Evolutionary conservation across 2,113 vertebrate species (phyloP).

Genomic region (Cyrtonyx montezumae): DNA sequence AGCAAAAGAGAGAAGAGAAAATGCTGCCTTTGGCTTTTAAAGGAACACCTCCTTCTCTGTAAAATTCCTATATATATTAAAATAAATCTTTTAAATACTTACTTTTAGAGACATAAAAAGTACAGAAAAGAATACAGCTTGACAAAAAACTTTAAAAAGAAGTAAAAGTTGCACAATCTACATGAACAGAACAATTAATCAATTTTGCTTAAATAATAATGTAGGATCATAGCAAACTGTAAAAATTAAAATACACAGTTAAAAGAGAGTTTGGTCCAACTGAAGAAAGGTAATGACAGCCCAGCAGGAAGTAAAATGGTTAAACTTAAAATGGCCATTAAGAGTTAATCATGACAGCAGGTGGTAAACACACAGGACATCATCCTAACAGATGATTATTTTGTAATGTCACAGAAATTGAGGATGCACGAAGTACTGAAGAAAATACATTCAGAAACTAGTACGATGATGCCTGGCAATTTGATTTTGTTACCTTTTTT

Average conservation of each 20-base stretch:
- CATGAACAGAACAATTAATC: background rate
- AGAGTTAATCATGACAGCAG: background rate
- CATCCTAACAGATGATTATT: background rate
- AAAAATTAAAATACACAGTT: background rate
- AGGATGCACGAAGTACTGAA: background rate
- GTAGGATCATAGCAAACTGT: background rate
- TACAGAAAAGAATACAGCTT: background rate
- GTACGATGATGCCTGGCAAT: background rate
- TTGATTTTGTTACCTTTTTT: fast-evolving
- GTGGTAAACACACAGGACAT: background rate
- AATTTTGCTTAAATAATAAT: background rate
- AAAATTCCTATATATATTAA: background rate
- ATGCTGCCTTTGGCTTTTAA: background rate
- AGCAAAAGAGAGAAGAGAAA: background rate
- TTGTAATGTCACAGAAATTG: background rate
- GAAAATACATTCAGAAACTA: background rate
- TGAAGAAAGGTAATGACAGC: background rate
- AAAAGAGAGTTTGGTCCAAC: background rate
- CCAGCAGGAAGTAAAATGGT: background rate
- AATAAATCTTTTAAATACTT: background rate
- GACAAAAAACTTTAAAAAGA: background rate
- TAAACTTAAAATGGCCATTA: background rate
- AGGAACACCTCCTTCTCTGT: background rate
- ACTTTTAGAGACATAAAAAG: background rate
- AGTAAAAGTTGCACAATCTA: background rate